These are phyloP conservation scores for Abrostola tripartita DNA, from an alignment of 2,888 invertebrate genomes.

Conservation along the genomic window DNA sequence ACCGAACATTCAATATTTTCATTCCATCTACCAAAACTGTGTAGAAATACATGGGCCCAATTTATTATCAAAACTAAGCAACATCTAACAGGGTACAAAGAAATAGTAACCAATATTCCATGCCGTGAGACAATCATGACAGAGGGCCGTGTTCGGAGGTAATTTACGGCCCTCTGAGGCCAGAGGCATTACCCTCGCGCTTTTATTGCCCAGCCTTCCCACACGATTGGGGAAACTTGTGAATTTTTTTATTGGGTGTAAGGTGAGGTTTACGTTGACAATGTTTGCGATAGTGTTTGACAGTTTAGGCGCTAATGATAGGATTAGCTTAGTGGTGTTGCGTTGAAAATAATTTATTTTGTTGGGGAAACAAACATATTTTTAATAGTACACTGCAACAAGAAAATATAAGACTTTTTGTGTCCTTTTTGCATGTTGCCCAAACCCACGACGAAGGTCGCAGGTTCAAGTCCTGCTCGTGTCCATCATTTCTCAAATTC, in stretches of 20 bases:
- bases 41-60: constrained; percentile 10
- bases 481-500: no score
- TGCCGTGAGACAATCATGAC: constrained; percentile 64
- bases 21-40: constrained; percentile 1
- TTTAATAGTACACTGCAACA: no score
- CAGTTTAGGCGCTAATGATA: not conserved
- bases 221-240: constrained; percentile 61
- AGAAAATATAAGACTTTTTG: no score
- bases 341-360: no score
- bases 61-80: constrained; percentile 50
- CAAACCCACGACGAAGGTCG: no score
- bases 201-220: constrained; percentile 57
- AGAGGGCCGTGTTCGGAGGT: constrained; percentile 62
- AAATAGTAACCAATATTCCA: constrained; percentile 52
- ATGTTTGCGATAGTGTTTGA: constrained; percentile 27
- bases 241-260: constrained; percentile 66
- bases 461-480: no score
- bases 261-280: constrained; percentile 29
- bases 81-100: constrained; percentile 46
- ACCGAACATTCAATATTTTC: constrained; percentile 1
- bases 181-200: constrained; percentile 56
- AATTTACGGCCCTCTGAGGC: constrained; percentile 65
- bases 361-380: no score
- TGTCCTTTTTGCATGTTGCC: no score
- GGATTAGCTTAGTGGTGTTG: not conserved